Evolutionary conservation across 2,113 vertebrate species (phyloP), one percentile per base, ranked within the genome.

Genomic region (Labeo catla): DNA sequence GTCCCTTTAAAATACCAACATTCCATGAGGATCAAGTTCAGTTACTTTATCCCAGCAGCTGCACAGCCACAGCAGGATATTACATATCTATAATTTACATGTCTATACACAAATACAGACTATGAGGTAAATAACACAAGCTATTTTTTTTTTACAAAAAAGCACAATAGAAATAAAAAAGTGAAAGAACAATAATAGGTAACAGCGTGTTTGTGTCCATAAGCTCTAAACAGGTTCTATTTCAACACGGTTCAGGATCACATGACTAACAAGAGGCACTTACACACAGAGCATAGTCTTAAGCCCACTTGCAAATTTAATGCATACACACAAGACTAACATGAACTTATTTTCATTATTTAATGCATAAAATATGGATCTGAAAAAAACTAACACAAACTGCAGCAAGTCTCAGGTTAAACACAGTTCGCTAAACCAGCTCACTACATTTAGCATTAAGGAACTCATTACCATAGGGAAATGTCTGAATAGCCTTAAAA

Each of bases 1-100:
- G 76, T 39, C 52, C 65, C 82, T 87, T 84, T 87, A 87, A 28
- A 84, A 84, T 11, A 16, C 8, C 43, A 68, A 76, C 63, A 72
- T 84, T 83, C 86, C 73, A 77, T 12, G 50, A 47, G 54, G 83
- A 84, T 63, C 73, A 66, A 66, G 81, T 72, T 76, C 43, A 81
- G 80, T 13, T 73, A 43, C 83, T 68, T 72, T 45, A 70, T 68
- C 9, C 36, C 59, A 65, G 50, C 59, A 43, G 81, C 68, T 54
- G 19, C 49, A 66, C 63, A 79, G 49, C 11, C 43, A 10, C 36
- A 36, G 36, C 63, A 83, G 72, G 28, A 61, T 59, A 28, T 43
- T 66, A 36, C 49, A 43, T 16, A 23, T 57, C 11, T 73, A 54
- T 63, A 81, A 52, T 74, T 10, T 36, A 43, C 28, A 1, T 59